Evolutionary conservation across 2,888 invertebrate genomes (phyloP).

Genomic region (Agrilus mali): DNA sequence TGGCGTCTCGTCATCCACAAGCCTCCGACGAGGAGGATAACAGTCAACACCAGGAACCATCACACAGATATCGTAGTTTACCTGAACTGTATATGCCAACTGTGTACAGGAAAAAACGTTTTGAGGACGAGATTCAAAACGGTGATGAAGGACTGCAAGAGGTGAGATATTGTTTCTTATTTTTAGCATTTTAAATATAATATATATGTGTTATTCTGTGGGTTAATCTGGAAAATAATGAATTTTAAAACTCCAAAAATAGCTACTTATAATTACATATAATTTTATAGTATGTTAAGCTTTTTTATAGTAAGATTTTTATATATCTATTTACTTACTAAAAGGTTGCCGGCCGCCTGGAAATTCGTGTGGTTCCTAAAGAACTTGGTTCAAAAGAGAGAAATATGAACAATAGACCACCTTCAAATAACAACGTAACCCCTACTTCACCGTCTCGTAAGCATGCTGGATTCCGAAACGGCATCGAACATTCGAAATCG

Average conservation of each 20-base stretch:
- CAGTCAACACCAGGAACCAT: conserved; percentile 1
- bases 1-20: conserved; percentile 44
- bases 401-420: background rate
- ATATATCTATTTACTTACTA: conserved; percentile 5
- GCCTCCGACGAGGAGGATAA: conserved; percentile 7
- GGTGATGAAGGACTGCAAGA: conserved; percentile 30
- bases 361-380: conserved; percentile 62
- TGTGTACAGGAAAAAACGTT: conserved; percentile 15
- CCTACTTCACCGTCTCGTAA: too few relatives aligned
- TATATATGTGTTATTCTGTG: too few relatives aligned
- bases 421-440: background rate
- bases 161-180: conserved; percentile 18
- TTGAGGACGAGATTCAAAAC: conserved; percentile 17
- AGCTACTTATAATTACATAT: too few relatives aligned
- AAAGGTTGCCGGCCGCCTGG: conserved; percentile 62
- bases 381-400: conserved; percentile 11
- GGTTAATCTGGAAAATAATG: too few relatives aligned
- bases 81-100: conserved; percentile 25
- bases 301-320: background rate
- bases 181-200: too few relatives aligned
- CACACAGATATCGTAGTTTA: conserved; percentile 26
- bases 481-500: conserved; percentile 1
- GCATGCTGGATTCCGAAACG: background rate
- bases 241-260: too few relatives aligned
- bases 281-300: too few relatives aligned